Base-by-base conservation (phyloP, 2,113 vertebrate genomes). In the Ifrita kowaldi region DNA sequence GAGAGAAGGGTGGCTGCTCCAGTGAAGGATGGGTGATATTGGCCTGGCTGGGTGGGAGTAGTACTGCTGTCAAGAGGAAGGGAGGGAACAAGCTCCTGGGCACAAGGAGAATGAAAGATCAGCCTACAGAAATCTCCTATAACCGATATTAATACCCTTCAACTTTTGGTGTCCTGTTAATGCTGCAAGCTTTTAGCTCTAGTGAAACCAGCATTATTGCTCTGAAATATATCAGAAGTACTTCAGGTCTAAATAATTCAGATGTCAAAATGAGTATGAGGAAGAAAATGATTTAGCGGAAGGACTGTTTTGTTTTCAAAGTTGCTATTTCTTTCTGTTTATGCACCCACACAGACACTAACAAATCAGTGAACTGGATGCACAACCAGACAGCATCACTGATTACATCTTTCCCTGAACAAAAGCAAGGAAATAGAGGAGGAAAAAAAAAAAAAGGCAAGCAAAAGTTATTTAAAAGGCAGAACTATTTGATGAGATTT, bases 341-440 rank as follows among this genome's bases (percentile, higher is more conserved):
- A 90, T 79, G 82, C 70, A 69, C 13, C 35, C 83, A 84, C 47
- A 71, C 52, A 60, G 70, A 92, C 74, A 89, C 18, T 88, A 91
- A 91, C 50, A 86, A 90, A 92, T 93, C 94, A 97, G 74, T 97
- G 91, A 97, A 95, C 49, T 96, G 93, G 87, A 90, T 84, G 75
- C 81, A 81, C 56, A 91, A 65, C 47, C 50, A 91, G 49, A 85
- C 55, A 64, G 37, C 70, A 73, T 62, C 44, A 46, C 65, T 92
- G 89, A 95, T 91, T 94, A 75, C 21, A 90, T 95, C 55, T 82
- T 95, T 90, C 46, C 46, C 52, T 76, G 49, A 91, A 91, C 32
- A 85, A 85, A 87, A 82, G 26, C 44, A 76, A 35, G 39, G 49
- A 75, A 82, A 85, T 64, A 71, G 14, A 13, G 9, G 15, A 19